These are phyloP conservation scores for Mactra quadrangularis DNA, from an alignment of 1,140 invertebrate species.

Conservation along the genomic window DNA sequence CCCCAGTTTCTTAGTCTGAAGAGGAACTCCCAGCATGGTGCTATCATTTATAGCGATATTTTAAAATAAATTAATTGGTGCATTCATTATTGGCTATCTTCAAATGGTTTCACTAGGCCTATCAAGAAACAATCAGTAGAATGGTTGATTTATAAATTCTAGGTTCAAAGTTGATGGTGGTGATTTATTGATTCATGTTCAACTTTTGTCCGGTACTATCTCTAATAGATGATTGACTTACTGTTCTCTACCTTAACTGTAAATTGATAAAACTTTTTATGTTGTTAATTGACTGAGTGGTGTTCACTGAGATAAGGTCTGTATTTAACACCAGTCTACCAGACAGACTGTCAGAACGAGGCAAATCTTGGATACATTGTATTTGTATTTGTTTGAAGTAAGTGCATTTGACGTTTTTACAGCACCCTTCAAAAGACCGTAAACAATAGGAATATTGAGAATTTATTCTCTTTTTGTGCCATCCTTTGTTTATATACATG, in stretches of 20 bases:
- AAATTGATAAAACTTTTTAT: constrained; percentile 42
- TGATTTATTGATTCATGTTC: constrained; percentile 56
- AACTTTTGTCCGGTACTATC: constrained; percentile 41
- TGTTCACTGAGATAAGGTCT: too few relatives aligned
- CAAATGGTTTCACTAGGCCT: constrained; percentile 28
- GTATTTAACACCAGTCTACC: too few relatives aligned
- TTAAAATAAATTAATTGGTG: constrained; percentile 49
- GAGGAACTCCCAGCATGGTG: too few relatives aligned
- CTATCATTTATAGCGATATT: constrained; percentile 7
- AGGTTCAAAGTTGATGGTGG: constrained; percentile 54
- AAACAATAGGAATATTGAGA: too few relatives aligned
- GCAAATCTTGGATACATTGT: too few relatives aligned
- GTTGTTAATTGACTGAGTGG: constrained; percentile 6
- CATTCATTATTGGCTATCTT: constrained; percentile 43
- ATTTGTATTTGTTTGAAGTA: too few relatives aligned
- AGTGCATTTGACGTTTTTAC: too few relatives aligned
- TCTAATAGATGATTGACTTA: constrained; percentile 17
- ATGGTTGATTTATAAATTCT: constrained; percentile 53
- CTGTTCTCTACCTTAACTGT: constrained; percentile 25
- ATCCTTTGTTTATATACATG: too few relatives aligned
- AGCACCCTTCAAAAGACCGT: too few relatives aligned
- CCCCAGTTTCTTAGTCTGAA: too few relatives aligned
- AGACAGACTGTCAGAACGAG: too few relatives aligned
- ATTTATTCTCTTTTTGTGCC: too few relatives aligned
- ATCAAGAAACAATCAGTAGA: constrained; percentile 14